Conservation (phyloP, 2,888 invertebrate species). For the Aphodius sticticus region DNA sequence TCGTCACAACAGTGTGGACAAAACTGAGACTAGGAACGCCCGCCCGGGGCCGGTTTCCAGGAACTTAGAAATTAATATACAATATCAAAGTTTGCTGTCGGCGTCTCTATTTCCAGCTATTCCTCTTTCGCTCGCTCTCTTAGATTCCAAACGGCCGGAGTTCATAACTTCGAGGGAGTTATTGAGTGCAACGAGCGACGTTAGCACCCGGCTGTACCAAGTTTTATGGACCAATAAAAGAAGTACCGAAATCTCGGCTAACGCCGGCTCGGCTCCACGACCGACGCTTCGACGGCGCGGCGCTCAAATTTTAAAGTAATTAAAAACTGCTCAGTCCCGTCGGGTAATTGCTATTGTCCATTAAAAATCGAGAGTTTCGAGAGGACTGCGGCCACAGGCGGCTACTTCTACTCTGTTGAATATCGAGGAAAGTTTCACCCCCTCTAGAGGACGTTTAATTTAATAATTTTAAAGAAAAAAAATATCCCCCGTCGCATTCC, state of each 20-base stretch:
- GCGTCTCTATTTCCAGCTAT: background rate
- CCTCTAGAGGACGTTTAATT: too few species aligned
- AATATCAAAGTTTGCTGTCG: background rate
- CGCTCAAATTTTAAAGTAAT: background rate
- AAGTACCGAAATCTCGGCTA: slow-evolving; percentile 4
- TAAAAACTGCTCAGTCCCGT: background rate
- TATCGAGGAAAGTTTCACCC: background rate
- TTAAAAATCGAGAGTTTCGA: background rate
- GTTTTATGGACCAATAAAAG: background rate
- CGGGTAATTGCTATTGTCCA: background rate
- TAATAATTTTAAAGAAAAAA: background rate
- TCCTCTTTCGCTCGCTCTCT: background rate
- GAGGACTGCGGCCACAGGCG: background rate
- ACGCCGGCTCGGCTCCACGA: background rate
- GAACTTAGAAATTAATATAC: slow-evolving; percentile 4
- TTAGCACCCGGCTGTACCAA: background rate
- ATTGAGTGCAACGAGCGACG: background rate
- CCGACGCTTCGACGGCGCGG: background rate
- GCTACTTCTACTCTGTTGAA: background rate
- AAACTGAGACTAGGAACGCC: background rate
- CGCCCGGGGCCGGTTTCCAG: background rate
- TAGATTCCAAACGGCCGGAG: background rate
- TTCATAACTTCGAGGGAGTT: background rate
- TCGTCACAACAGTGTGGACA: background rate
- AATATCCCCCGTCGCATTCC: background rate